Evolutionary conservation across 2,113 vertebrate species (phyloP).

Genomic region (Leucoraja erinaceus): DNA sequence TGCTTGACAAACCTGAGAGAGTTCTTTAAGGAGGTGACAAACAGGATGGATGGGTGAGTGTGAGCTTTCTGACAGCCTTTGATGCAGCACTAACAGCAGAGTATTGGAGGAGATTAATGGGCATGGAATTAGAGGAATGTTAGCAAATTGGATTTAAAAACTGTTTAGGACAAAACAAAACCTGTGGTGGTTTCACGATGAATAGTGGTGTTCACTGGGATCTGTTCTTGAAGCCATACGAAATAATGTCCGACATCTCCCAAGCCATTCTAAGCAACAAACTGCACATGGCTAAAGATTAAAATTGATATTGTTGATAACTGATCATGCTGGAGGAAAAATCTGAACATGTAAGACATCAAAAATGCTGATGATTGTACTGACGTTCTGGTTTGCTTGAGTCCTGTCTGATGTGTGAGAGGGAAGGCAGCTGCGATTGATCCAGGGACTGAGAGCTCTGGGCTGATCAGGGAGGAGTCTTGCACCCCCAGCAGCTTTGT

Average conservation of each 20-base stretch:
- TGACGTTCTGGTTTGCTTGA: neutral
- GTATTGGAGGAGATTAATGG: neutral
- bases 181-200: neutral
- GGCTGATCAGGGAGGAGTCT: neutral
- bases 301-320: neutral
- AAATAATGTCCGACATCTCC: neutral
- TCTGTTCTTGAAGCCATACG: neutral
- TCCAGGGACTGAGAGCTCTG: neutral
- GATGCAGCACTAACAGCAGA: neutral
- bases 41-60: neutral
- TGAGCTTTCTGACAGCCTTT: neutral
- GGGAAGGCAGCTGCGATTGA: neutral
- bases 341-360: neutral
- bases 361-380: neutral
- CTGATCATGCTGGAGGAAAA: neutral
- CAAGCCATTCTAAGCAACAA: neutral
- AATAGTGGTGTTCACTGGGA: neutral
- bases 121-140: neutral
- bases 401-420: neutral
- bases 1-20: slow-evolving; percentile 10
- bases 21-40: slow-evolving; percentile 10
- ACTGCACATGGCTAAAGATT: neutral
- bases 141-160: neutral
- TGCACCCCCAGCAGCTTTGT: neutral
- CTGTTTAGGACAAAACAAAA: slow-evolving; percentile 9